These are phyloP conservation scores for Laterallus jamaicensis DNA, from an alignment of 2,113 vertebrate genomes.

Conservation along the genomic window DNA sequence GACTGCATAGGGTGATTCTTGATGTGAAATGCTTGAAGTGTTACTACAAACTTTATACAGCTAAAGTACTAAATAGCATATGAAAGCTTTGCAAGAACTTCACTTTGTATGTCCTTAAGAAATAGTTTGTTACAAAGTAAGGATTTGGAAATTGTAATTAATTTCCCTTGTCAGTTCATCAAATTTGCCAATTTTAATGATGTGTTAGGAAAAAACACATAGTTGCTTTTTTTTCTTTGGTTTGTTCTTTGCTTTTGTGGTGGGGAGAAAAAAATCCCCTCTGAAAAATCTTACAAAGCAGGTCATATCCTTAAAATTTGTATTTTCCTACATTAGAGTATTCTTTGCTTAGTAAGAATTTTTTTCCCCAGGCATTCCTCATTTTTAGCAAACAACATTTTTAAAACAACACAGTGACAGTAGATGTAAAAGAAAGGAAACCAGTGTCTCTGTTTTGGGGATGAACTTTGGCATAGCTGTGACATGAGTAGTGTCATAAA, in stretches of 20 bases:
- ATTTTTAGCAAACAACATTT: neutral
- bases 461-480: neutral
- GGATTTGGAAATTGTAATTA: neutral
- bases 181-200: neutral
- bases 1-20: neutral
- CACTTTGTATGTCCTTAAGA: neutral
- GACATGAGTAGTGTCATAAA: neutral
- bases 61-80: neutral
- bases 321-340: neutral
- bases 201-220: neutral
- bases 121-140: neutral
- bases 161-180: neutral
- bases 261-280: too few species aligned
- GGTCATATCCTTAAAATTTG: neutral
- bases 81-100: neutral
- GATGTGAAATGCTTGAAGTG: neutral
- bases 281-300: neutral
- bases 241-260: neutral
- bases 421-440: neutral
- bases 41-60: neutral
- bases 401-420: neutral
- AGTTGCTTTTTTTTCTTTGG: fast-evolving
- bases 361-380: neutral
- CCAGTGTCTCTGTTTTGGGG: neutral
- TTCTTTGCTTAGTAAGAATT: neutral